Evolutionary conservation across 2,888 invertebrate species (phyloP).

Genomic region (Lypha dubia): DNA sequence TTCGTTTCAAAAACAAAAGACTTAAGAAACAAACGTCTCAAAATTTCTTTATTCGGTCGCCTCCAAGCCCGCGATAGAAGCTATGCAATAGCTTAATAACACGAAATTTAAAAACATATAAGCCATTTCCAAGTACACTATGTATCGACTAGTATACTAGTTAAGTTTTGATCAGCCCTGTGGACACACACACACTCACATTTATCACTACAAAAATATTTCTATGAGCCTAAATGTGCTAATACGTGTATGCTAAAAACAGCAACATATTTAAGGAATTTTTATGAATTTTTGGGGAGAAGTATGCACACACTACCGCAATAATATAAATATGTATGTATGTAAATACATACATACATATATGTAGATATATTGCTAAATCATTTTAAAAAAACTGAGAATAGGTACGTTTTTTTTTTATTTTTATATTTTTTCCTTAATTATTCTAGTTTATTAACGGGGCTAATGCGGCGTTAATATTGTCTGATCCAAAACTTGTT

Average conservation of each 20-base stretch:
- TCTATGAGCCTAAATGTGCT: not conserved
- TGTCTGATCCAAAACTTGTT: constrained; percentile 1
- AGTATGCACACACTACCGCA: not conserved
- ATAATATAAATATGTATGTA: not conserved
- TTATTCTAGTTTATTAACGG: not conserved
- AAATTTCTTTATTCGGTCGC: too few relatives aligned
- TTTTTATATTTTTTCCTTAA: constrained; percentile 16
- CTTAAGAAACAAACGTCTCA: too few relatives aligned
- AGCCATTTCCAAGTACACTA: too few relatives aligned
- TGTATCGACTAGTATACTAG: too few relatives aligned
- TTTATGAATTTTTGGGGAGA: not conserved
- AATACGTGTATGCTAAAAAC: not conserved
- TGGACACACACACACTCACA: not conserved
- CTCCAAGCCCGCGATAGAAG: too few relatives aligned
- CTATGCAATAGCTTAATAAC: too few relatives aligned
- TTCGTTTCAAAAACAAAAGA: too few relatives aligned
- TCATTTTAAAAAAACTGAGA: constrained; percentile 18
- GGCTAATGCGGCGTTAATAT: not conserved
- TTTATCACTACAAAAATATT: not conserved
- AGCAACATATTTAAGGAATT: not conserved
- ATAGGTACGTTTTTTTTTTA: too few relatives aligned
- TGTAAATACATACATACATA: not conserved
- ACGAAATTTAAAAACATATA: too few relatives aligned
- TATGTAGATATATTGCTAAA: not conserved
- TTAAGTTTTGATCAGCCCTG: not conserved